phyloP scores from a whole-genome alignment of 2,113 vertebrate species.

The Edolisoma coerulescens region DNA sequence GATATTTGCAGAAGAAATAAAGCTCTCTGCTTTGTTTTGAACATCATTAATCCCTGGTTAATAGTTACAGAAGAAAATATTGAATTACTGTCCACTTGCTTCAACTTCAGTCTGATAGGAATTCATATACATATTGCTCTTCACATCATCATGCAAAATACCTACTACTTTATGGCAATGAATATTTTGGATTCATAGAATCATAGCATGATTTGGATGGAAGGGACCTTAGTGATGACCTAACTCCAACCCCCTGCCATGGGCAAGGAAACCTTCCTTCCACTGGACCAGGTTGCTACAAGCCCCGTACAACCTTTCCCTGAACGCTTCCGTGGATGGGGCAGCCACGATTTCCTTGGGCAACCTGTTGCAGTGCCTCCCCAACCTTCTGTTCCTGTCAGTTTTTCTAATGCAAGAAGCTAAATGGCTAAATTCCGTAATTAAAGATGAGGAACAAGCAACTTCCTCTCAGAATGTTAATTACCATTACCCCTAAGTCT shows the following conservation, averaged over 20 bases:
- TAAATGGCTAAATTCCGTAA: not conserved
- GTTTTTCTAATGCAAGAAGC: not conserved
- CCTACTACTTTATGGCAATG: not conserved
- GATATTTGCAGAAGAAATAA: not conserved
- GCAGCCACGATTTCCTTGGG: not conserved
- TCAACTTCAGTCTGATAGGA: not conserved
- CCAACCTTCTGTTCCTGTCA: not conserved
- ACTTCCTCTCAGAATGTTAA: not conserved
- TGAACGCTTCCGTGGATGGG: rapidly evolving
- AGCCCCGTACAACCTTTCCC: not conserved
- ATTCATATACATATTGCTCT: not conserved
- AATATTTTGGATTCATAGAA: not conserved
- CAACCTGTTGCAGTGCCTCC: no score
- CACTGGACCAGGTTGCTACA: not conserved
- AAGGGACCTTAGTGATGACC: no score
- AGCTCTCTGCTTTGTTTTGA: not conserved
- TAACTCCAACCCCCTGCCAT: not conserved
- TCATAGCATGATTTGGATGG: not conserved
- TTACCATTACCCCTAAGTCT: not conserved
- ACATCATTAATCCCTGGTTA: not conserved
- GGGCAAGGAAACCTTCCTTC: not conserved
- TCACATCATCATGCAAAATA: not conserved
- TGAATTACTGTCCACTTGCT: not conserved
- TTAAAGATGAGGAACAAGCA: not conserved
- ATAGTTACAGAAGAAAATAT: not conserved